These are phyloP conservation scores for Psylliodes chrysocephalus DNA, from an alignment of 2,888 invertebrate species.

Conservation along the genomic window DNA sequence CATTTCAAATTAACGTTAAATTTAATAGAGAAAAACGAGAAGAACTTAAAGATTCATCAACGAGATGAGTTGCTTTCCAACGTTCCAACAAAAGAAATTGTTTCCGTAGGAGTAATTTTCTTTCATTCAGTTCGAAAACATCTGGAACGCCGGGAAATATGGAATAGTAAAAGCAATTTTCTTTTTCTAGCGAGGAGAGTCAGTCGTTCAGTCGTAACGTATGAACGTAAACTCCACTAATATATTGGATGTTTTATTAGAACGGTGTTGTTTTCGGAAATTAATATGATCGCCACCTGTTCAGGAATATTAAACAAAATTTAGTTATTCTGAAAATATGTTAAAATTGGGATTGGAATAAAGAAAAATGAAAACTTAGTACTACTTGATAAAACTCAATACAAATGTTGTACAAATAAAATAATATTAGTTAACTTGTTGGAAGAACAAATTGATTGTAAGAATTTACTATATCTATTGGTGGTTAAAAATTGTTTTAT, in stretches of 20 bases:
- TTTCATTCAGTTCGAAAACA: slow-evolving; percentile 26
- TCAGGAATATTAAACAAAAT: not conserved
- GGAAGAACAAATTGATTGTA: too few species aligned
- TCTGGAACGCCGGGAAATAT: slow-evolving; percentile 24
- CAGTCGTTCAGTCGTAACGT: not conserved
- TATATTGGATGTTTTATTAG: not conserved
- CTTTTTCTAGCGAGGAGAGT: slow-evolving; percentile 1
- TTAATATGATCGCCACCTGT: not conserved
- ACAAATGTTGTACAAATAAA: too few species aligned
- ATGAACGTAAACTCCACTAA: not conserved
- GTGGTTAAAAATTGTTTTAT: too few species aligned
- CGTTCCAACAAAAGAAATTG: slow-evolving; percentile 25
- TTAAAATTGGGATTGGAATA: too few species aligned
- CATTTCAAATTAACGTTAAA: slow-evolving; percentile 13
- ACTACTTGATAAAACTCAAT: too few species aligned
- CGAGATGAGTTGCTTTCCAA: slow-evolving; percentile 15
- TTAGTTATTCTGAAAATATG: not conserved
- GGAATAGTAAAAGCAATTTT: slow-evolving; percentile 27
- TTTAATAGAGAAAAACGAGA: not conserved
- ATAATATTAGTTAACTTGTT: too few species aligned
- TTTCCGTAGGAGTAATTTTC: slow-evolving; percentile 26
- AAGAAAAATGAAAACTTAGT: too few species aligned
- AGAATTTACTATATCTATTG: too few species aligned
- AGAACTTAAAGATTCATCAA: slow-evolving; percentile 17
- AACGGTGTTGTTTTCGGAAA: not conserved